Evolutionary conservation across 2,113 vertebrate genomes (phyloP).

Genomic region (Conger conger): DNA sequence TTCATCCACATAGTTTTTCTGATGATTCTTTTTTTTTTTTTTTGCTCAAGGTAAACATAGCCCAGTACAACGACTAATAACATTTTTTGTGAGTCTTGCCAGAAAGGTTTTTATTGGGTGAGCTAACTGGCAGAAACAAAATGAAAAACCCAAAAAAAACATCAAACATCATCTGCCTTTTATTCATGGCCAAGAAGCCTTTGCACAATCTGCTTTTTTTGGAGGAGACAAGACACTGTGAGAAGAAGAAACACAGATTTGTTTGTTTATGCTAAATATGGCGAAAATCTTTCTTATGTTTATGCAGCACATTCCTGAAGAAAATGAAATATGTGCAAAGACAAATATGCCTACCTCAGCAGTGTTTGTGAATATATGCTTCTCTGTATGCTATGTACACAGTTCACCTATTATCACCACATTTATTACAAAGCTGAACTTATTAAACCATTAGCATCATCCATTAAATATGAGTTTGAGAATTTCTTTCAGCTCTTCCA

Average conservation of each 20-base stretch:
- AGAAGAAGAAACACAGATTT: not conserved
- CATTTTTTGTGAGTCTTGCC: not conserved
- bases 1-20: not conserved
- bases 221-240: not conserved
- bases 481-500: not conserved
- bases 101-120: not conserved
- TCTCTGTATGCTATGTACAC: not conserved
- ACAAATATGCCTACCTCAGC: not conserved
- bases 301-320: not conserved
- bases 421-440: not conserved
- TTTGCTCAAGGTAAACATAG: not conserved
- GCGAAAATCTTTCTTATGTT: not conserved
- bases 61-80: not conserved
- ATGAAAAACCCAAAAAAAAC: not conserved
- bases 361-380: not conserved
- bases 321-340: not conserved
- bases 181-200: not conserved
- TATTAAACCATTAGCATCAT: not conserved
- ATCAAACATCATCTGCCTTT: slow-evolving; percentile 1
- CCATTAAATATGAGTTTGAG: not conserved
- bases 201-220: slow-evolving; percentile 1
- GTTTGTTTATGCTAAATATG: not conserved
- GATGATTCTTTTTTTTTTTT: not conserved
- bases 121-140: not conserved
- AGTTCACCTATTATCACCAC: not conserved